A percentile compares a stretch with the other conserved stretches of the same genome.
These are phyloP conservation scores for Xenopus petersii DNA, from an alignment of 2,797 vertebrate genomes.

Conservation along the genomic window DNA sequence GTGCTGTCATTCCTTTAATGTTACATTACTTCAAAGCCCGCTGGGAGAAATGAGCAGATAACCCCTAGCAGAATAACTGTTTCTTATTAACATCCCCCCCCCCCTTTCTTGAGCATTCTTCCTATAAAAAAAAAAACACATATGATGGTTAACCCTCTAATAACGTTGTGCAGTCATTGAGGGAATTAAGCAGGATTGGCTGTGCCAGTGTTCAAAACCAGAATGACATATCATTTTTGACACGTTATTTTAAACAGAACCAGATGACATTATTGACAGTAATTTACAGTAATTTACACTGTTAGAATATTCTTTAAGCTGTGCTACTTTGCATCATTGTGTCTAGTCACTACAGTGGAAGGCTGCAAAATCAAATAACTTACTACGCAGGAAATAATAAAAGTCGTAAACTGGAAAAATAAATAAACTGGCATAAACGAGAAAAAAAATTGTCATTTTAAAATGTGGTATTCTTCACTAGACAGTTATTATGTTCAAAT, in stretches of 20 bases:
- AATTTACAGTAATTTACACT: background rate
- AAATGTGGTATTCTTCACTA: too few relatives aligned
- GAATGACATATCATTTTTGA: background rate
- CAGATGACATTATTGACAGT: background rate
- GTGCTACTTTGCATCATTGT: too few relatives aligned
- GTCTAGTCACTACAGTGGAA: too few relatives aligned
- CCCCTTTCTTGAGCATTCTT: background rate
- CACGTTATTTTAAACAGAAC: background rate
- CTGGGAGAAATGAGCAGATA: constrained; percentile 36
- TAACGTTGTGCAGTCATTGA: background rate
- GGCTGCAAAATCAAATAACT: too few relatives aligned
- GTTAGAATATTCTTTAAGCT: too few relatives aligned
- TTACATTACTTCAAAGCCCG: constrained; percentile 40
- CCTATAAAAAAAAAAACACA: background rate
- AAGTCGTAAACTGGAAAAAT: too few relatives aligned
- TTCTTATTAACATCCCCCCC: constrained; percentile 26
- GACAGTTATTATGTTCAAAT: too few relatives aligned
- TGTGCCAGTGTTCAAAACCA: background rate
- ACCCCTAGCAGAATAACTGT: constrained; percentile 30
- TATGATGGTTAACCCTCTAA: constrained; percentile 14
- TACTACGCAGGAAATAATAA: too few relatives aligned
- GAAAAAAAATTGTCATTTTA: too few relatives aligned
- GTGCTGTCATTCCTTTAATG: constrained; percentile 16
- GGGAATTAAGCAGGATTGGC: too few relatives aligned
- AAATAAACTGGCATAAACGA: too few relatives aligned